Evolutionary conservation across 2,113 vertebrate genomes (phyloP).

Genomic region (rabbit (Oryctolagus cuniculus)): DNA sequence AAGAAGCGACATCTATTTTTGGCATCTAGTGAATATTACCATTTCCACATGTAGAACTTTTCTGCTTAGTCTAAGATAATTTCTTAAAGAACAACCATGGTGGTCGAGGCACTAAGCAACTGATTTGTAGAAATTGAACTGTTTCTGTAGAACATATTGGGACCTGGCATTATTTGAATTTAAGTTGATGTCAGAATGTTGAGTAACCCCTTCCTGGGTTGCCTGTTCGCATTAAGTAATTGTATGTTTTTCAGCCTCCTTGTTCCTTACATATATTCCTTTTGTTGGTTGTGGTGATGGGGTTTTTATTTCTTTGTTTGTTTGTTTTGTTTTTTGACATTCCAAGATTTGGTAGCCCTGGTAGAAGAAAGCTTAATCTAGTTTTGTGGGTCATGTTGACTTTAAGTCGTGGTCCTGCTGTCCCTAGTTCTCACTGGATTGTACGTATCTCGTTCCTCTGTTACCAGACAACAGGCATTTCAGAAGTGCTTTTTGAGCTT

Average conservation of each 20-base stretch:
- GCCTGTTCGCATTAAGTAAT: not conserved
- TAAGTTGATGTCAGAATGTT: not conserved
- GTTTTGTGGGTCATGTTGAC: not conserved
- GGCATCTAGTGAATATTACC: not conserved
- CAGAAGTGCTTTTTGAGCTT: not conserved
- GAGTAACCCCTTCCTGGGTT: not conserved
- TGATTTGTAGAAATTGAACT: slow-evolving; percentile 14
- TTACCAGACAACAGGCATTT: not conserved
- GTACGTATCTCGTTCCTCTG: not conserved
- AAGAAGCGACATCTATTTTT: not conserved
- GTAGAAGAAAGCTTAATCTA: not conserved
- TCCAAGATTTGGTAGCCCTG: not conserved
- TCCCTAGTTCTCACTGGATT: not conserved
- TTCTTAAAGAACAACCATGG: not conserved
- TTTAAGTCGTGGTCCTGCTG: not conserved
- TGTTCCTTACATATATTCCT: not conserved
- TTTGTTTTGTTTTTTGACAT: not conserved
- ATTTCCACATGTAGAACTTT: not conserved
- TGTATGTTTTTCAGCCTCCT: not conserved
- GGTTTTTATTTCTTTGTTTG: not conserved
- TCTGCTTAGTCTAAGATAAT: not conserved
- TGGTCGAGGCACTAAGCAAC: not conserved
- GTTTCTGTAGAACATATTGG: not conserved
- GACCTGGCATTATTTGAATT: slow-evolving; percentile 11
- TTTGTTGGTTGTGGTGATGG: too few species aligned